Evolutionary conservation across 2,797 vertebrate genomes (phyloP).

Genomic region (Pseudochaenichthys georgianus): DNA sequence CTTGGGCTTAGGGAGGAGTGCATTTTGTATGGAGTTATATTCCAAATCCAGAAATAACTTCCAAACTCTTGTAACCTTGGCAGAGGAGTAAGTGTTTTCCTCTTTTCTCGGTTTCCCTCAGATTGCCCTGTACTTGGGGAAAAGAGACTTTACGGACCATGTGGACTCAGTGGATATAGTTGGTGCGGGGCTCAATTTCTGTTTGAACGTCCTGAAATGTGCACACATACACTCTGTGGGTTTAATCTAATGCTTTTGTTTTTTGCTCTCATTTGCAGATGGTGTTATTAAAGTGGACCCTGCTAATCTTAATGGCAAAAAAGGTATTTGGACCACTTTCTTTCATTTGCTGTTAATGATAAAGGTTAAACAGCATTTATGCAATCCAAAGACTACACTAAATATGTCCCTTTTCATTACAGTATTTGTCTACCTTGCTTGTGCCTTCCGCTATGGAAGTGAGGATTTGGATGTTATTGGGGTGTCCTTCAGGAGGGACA

Average conservation of each 20-base stretch:
- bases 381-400: conserved; percentile 4
- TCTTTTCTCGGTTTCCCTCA: conserved; percentile 65
- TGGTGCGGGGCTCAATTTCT: conserved; percentile 76
- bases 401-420: conserved; percentile 25
- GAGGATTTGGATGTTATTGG: conserved; percentile 93
- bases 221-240: background rate
- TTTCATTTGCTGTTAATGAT: background rate
- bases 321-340: conserved; percentile 81
- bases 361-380: background rate
- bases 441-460: conserved; percentile 92
- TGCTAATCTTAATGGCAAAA: conserved; percentile 87
- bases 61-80: conserved; percentile 50
- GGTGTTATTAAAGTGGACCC: conserved; percentile 90
- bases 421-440: conserved; percentile 91
- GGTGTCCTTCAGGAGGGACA: conserved; percentile 91
- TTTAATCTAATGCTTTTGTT: conserved; percentile 10
- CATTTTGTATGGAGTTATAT: conserved; percentile 51
- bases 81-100: conserved; percentile 45
- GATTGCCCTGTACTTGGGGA: conserved; percentile 92
- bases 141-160: conserved; percentile 92
- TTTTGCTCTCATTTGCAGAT: conserved; percentile 78
- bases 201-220: conserved; percentile 14
- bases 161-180: conserved; percentile 89
- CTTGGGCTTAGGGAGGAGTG: conserved; percentile 54
- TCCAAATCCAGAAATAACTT: conserved; percentile 64